These are phyloP conservation scores for Cydia amplana DNA, from an alignment of 1,140 invertebrate species.

Conservation along the genomic window DNA sequence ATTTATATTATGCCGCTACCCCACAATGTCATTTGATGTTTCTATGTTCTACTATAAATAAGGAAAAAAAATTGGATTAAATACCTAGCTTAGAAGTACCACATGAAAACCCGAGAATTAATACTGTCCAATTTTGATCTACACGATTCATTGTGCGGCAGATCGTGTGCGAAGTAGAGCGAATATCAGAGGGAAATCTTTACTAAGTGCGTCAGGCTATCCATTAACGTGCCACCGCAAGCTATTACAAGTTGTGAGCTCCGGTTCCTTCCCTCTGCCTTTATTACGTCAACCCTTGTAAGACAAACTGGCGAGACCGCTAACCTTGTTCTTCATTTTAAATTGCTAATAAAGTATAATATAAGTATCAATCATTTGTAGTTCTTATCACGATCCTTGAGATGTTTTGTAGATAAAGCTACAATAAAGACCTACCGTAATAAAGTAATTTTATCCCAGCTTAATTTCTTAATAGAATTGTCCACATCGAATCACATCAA, in stretches of 20 bases:
- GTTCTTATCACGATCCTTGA: not conserved
- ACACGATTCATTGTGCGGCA: not conserved
- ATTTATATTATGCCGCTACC: too few relatives aligned
- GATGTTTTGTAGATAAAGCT: not conserved
- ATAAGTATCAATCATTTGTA: not conserved
- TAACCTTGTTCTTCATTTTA: constrained; percentile 13
- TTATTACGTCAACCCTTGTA: constrained; percentile 30
- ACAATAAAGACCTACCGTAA: too few relatives aligned
- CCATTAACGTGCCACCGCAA: constrained; percentile 34
- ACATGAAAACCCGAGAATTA: not conserved
- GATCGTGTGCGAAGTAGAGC: constrained; percentile 10
- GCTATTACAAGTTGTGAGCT: constrained; percentile 32
- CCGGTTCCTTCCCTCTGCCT: constrained; percentile 25
- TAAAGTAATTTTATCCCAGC: too few relatives aligned
- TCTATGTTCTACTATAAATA: too few relatives aligned
- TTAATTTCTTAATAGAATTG: too few relatives aligned
- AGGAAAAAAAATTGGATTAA: not conserved
- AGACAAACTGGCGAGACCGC: constrained; percentile 26
- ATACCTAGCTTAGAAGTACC: not conserved
- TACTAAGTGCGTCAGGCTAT: constrained; percentile 31
- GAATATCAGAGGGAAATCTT: constrained; percentile 32
- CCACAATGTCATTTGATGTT: too few relatives aligned
- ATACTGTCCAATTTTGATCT: not conserved
- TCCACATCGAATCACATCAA: too few relatives aligned
- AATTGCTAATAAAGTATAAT: not conserved